Evolutionary conservation across 2,797 vertebrate genomes (phyloP).

Genomic region (Sebastes cheni): DNA sequence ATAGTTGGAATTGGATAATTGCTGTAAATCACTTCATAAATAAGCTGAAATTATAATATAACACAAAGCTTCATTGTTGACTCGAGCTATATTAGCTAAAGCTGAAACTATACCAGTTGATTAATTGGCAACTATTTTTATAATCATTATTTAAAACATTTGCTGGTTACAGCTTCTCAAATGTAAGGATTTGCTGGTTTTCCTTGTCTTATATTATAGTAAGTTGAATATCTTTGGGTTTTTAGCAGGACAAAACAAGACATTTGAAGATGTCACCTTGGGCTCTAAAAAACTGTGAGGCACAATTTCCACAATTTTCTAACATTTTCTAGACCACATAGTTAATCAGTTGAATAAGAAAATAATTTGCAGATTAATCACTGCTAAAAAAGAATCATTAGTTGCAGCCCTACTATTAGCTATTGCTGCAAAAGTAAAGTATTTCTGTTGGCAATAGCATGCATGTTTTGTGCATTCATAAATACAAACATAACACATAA

Average conservation of each 20-base stretch:
- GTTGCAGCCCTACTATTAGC: neutral
- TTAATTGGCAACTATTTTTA: neutral
- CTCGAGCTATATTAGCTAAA: neutral
- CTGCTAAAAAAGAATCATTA: neutral
- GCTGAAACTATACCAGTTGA: neutral
- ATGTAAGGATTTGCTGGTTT: neutral
- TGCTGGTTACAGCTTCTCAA: neutral
- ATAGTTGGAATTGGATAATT: neutral
- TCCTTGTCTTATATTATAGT: neutral
- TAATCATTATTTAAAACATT: neutral
- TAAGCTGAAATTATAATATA: neutral
- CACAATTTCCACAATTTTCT: neutral
- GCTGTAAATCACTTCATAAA: neutral
- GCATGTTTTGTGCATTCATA: neutral
- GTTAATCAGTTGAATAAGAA: neutral
- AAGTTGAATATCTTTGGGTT: neutral
- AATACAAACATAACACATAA: neutral
- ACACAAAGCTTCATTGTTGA: neutral
- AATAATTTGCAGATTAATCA: neutral
- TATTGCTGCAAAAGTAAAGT: neutral
- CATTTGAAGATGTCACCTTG: neutral
- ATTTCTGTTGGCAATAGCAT: neutral
- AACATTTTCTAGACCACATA: neutral
- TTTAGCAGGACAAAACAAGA: neutral
- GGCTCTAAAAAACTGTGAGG: neutral